Percentiles rank a stretch among this genome's conserved stretches.
These are phyloP conservation scores for Drosophila miranda DNA, from an alignment of 1,140 invertebrate species.

Conservation along the genomic window DNA sequence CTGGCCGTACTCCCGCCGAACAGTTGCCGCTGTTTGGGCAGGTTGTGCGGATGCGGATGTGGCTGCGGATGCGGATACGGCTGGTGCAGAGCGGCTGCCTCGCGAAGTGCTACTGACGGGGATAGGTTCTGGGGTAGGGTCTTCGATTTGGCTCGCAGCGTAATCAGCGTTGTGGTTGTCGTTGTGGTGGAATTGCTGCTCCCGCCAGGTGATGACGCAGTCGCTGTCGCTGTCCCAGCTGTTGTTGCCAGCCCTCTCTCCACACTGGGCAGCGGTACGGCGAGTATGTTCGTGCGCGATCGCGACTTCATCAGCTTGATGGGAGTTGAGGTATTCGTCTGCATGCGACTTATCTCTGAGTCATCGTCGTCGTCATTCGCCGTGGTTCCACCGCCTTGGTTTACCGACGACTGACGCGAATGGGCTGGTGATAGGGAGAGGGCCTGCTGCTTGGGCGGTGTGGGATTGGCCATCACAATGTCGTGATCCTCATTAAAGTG, in stretches of 20 bases:
- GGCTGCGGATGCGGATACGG: constrained; percentile 11
- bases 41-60: constrained; percentile 20
- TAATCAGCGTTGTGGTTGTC: constrained; percentile 82
- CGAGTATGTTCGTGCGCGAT: constrained; percentile 80
- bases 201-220: constrained; percentile 33
- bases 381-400: not conserved
- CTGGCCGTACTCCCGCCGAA: constrained; percentile 63
- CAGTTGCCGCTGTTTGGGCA: constrained; percentile 50
- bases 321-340: constrained; percentile 81
- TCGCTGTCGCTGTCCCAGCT: not conserved
- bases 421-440: constrained; percentile 42
- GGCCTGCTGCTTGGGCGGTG: constrained; percentile 65
- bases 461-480: constrained; percentile 68
- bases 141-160: constrained; percentile 84
- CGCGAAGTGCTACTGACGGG: constrained; percentile 67
- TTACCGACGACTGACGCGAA: constrained; percentile 1
- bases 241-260: constrained; percentile 58
- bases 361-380: constrained; percentile 72
- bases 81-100: constrained; percentile 64
- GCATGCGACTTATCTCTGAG: constrained; percentile 81
- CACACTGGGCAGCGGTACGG: constrained; percentile 70
- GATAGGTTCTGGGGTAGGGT: constrained; percentile 84
- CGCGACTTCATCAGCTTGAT: constrained; percentile 82
- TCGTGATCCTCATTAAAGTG: constrained; percentile 77
- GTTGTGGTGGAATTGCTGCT: constrained; percentile 40